Percentiles rank a stretch among this genome's conserved stretches.
These are phyloP conservation scores for Phrynosoma blainvillii DNA, from an alignment of 2,113 vertebrate species.

Conservation along the genomic window DNA sequence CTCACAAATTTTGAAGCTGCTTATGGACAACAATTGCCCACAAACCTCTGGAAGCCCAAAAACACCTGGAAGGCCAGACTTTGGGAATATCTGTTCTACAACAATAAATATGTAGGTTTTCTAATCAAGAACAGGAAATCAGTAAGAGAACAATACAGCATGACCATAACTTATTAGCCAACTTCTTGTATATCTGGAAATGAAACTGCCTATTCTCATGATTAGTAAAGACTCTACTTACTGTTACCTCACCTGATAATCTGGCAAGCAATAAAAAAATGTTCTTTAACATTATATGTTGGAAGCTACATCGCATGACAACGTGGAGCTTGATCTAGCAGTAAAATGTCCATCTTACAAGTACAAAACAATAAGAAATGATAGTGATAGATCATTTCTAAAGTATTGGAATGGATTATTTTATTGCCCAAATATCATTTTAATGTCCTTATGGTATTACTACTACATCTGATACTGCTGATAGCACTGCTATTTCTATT, in stretches of 20 bases:
- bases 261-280: slow-evolving; percentile 11
- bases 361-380: not conserved
- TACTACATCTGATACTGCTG: not conserved
- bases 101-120: no score
- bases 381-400: not conserved
- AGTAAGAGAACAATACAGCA: no score
- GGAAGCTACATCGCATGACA: not conserved
- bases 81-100: no score
- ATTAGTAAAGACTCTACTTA: not conserved
- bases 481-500: not conserved
- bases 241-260: not conserved
- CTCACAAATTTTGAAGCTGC: not conserved
- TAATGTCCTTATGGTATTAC: not conserved
- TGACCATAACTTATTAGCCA: no score
- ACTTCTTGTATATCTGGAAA: no score
- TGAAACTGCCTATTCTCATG: not conserved
- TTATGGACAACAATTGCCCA: not conserved
- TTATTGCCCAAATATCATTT: slow-evolving; percentile 1
- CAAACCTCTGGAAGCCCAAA: no score
- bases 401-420: not conserved
- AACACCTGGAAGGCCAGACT: no score
- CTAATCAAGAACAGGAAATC: no score
- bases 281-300: not conserved
- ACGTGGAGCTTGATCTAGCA: not conserved
- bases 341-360: not conserved